Evolutionary conservation across 2,888 invertebrate species (phyloP).

Genomic region (Hydrotaea cyrtoneurina): DNA sequence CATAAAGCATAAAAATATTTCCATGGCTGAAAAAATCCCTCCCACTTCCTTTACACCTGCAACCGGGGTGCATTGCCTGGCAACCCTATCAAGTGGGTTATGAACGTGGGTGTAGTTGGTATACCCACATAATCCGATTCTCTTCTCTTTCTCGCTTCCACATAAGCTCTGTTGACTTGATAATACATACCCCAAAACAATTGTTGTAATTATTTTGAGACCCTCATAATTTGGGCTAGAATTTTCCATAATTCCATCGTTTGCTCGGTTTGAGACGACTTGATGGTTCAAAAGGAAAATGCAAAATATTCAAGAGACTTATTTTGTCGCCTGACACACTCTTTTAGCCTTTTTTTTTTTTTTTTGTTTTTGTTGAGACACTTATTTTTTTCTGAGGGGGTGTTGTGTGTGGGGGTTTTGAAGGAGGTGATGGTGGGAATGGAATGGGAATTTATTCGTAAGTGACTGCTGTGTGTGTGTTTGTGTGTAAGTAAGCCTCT

Average conservation of each 20-base stretch:
- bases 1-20: too few relatives aligned
- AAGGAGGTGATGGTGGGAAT: background rate
- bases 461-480: background rate
- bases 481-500: background rate
- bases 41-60: too few relatives aligned
- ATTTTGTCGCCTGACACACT: background rate
- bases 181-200: background rate
- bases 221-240: background rate
- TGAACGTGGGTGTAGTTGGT: too few relatives aligned
- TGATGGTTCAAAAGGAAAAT: too few relatives aligned
- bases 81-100: background rate
- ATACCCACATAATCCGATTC: background rate
- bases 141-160: background rate
- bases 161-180: background rate
- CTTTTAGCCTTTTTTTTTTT: background rate
- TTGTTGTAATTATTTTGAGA: background rate
- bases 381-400: too few relatives aligned
- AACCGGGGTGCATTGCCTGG: background rate
- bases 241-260: background rate
- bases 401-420: too few relatives aligned
- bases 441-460: background rate
- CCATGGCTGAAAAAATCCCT: too few relatives aligned
- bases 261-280: background rate
- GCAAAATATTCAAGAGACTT: background rate
- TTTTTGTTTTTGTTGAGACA: background rate